Conservation (phyloP, 2,888 invertebrate species). For the Sesamia inferens region DNA sequence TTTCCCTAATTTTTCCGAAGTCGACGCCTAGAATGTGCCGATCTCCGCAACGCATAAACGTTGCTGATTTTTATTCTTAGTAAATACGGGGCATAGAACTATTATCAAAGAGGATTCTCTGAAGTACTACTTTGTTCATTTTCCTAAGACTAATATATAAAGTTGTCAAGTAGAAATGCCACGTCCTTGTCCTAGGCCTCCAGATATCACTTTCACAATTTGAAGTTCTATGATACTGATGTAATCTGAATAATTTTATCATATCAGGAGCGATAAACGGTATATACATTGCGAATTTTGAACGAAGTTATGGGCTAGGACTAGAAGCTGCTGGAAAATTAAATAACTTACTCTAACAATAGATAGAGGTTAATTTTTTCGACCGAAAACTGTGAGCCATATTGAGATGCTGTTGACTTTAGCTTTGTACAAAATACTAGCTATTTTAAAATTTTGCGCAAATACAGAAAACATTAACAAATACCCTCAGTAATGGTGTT, state of each 20-base stretch:
- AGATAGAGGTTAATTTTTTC: neutral
- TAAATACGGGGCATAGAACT: neutral
- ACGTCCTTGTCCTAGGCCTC: neutral
- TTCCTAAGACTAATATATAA: neutral
- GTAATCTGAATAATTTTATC: neutral
- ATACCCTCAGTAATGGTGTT: constrained; percentile 19
- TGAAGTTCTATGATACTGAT: neutral
- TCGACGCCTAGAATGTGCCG: neutral
- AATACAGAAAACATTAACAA: constrained; percentile 24
- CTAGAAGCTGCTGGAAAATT: neutral
- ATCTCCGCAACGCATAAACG: neutral
- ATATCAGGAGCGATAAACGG: neutral
- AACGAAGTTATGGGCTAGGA: neutral
- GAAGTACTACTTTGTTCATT: neutral
- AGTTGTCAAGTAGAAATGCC: neutral
- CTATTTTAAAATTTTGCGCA: neutral
- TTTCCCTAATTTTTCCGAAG: too few relatives aligned
- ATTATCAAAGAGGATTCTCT: neutral
- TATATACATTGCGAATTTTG: neutral
- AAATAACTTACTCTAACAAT: neutral
- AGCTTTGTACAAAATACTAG: neutral
- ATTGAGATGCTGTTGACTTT: neutral
- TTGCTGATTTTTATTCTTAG: neutral
- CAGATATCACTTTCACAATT: neutral
- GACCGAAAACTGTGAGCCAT: neutral